phyloP scores from a whole-genome alignment of 2,113 vertebrate species.

The Pithys albifrons region DNA sequence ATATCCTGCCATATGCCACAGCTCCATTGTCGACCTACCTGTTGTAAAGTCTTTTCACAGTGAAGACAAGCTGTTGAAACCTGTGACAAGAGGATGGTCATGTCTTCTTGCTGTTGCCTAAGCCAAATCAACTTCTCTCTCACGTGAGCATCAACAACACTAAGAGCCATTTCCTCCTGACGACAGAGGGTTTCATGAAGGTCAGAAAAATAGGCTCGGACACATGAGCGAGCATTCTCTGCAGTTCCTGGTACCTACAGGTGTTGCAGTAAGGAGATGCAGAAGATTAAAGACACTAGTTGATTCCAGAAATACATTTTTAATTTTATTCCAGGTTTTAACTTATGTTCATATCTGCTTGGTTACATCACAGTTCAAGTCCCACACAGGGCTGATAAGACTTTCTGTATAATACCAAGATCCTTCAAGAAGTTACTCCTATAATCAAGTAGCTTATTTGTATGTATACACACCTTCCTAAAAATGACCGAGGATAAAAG shows the following conservation, averaged over 20 bases:
- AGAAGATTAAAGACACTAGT: neutral
- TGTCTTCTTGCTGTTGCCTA: slow-evolving; percentile 97
- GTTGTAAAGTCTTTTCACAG: slow-evolving; percentile 97
- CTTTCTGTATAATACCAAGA: neutral
- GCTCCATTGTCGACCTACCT: slow-evolving; percentile 76
- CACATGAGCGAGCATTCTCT: slow-evolving; percentile 95
- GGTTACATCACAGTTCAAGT: neutral
- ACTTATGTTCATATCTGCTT: neutral
- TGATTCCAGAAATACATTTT: neutral
- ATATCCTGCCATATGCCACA: neutral
- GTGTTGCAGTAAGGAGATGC: neutral
- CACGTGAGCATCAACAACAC: slow-evolving; percentile 96
- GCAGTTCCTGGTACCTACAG: slow-evolving; percentile 92
- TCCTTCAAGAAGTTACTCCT: neutral
- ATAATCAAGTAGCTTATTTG: neutral
- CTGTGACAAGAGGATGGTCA: slow-evolving; percentile 96
- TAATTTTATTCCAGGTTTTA: neutral
- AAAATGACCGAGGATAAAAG: neutral
- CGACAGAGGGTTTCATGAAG: slow-evolving; percentile 96
- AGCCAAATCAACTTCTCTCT: slow-evolving; percentile 97
- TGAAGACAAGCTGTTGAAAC: slow-evolving; percentile 97
- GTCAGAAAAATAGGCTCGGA: slow-evolving; percentile 96
- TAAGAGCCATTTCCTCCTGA: slow-evolving; percentile 98
- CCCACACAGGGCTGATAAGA: neutral
- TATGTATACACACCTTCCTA: neutral